These are phyloP conservation scores for Unio pictorum DNA, from an alignment of 2,888 invertebrate species.

Conservation along the genomic window DNA sequence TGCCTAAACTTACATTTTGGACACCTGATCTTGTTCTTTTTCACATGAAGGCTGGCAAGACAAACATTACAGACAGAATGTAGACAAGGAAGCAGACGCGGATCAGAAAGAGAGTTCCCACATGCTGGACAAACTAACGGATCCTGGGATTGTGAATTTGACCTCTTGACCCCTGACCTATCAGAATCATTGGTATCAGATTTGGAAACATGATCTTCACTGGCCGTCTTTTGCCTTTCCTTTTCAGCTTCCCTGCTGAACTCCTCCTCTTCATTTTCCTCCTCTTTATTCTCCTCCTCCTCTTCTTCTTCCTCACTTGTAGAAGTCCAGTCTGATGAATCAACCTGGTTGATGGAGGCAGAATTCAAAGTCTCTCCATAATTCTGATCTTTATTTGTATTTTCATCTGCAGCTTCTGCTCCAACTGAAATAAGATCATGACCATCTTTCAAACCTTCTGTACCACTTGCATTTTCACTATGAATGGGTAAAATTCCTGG, in stretches of 20 bases:
- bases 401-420: no score
- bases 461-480: no score
- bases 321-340: neutral
- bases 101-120: no score
- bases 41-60: constrained; percentile 3
- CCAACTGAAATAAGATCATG: no score
- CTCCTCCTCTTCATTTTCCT: neutral
- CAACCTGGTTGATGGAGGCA: neutral
- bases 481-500: no score
- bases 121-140: no score
- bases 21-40: constrained; percentile 1
- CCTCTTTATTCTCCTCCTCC: no score
- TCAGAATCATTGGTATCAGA: neutral
- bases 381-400: neutral
- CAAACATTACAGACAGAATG: neutral
- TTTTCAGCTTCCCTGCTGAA: neutral
- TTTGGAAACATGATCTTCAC: neutral
- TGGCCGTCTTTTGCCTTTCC: neutral
- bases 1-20: neutral
- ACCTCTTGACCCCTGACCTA: neutral
- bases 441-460: no score
- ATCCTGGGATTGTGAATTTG: no score
- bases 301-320: neutral
- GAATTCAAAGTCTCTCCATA: neutral
- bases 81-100: no score